Evolutionary conservation across 2,113 vertebrate genomes (phyloP), one percentile per base, ranked within the genome.

Genomic region (Scatophagus argus): DNA sequence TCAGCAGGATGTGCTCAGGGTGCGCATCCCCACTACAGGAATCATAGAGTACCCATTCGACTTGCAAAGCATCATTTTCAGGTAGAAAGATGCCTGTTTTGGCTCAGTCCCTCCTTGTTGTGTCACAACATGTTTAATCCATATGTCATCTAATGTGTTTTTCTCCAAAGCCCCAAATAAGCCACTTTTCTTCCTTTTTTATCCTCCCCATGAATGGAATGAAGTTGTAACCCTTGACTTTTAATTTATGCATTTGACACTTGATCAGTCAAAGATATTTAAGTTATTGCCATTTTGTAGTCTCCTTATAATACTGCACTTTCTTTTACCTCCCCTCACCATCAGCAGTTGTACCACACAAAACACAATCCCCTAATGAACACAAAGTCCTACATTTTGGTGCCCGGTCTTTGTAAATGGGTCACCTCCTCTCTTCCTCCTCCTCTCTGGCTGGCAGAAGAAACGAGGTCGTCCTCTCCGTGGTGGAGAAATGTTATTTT

Each of bases 11-110:
- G 97, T 99, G 91, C 95, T 99, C 84, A 96, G 97, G 91, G 98
- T 99, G 77, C 95, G 98, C 78, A 98, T 99, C 85, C 98, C 98
- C 77, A 99, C 98, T 61, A 99, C 98, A 0, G 98, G 98, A 73
- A 99, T 99, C 95, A 99, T 99, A 89, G 98, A 99, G 91, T 99
- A 99, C 92, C 98, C 98, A 32, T 99, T 99, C 77, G 98, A 99
- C 95, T 95, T 99, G 94, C 97, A 98, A 91, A 99, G 98, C 91
- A 99, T 99, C 95, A 99, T 99, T 93, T 99, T 99, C 96, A 98
- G 98, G 98, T 99, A 95, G 87, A 93, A 86, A 79, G 81, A 89
- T 3, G 46, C 74, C 83, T 21, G 25, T 38, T 29, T 46, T 68
- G 52, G 25, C 74, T 46, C 36, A 43, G 47, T 74, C 63, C 73